phyloP scores from a whole-genome alignment of 1,140 invertebrate genomes.

The Zaprionus vittiger region DNA sequence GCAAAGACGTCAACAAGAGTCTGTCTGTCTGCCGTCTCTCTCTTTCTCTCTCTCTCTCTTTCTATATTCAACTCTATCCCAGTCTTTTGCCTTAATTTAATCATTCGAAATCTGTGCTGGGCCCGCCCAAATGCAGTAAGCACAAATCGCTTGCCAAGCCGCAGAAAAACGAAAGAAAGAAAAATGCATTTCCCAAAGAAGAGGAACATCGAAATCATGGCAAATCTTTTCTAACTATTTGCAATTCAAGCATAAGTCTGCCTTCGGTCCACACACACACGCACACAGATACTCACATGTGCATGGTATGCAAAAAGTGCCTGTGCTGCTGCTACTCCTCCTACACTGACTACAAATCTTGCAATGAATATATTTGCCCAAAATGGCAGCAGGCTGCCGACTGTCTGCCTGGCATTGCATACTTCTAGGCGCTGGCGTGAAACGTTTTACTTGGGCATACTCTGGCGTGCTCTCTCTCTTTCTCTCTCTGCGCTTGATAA shows the following conservation, averaged over 20 bases:
- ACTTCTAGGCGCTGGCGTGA: conserved; percentile 75
- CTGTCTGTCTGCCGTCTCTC: neutral
- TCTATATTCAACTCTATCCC: neutral
- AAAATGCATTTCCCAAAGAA: conserved; percentile 50
- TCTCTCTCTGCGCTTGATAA: conserved; percentile 55
- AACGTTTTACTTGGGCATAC: conserved; percentile 58
- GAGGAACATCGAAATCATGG: conserved; percentile 70
- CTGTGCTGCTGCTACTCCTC: conserved; percentile 25
- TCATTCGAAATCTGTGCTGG: conserved; percentile 53
- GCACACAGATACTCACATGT: conserved; percentile 7
- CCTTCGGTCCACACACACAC: conserved; percentile 24
- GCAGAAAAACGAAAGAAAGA: conserved; percentile 19
- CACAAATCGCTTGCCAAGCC: conserved; percentile 69
- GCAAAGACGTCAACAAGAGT: conserved; percentile 28
- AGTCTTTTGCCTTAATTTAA: conserved; percentile 63
- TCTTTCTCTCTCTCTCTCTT: neutral
- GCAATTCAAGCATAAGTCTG: conserved; percentile 81
- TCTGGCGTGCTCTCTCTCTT: neutral
- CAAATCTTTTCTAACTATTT: conserved; percentile 82
- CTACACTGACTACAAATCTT: conserved; percentile 64
- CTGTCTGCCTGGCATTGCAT: conserved; percentile 43
- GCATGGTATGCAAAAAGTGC: conserved; percentile 65
- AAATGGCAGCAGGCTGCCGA: conserved; percentile 44
- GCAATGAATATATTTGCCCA: conserved; percentile 78
- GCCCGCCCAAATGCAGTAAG: conserved; percentile 77